These are phyloP conservation scores for Bugulina stolonifera DNA, from an alignment of 2,888 invertebrate species.

Conservation along the genomic window DNA sequence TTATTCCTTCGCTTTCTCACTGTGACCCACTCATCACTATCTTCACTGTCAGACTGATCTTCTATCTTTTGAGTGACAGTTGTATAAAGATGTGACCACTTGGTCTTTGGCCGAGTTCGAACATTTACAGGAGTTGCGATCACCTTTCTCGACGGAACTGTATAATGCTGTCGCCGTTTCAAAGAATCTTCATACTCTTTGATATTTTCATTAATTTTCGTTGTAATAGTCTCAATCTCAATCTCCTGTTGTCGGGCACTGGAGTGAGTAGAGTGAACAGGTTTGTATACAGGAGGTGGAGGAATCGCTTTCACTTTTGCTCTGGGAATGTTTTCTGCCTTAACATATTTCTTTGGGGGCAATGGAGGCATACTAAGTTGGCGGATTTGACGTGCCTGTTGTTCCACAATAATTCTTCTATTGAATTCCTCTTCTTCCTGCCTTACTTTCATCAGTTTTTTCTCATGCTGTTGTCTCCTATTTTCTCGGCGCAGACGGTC, in stretches of 20 bases:
- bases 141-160: constrained; percentile 11
- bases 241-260: neutral
- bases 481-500: constrained; percentile 14
- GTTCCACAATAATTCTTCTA: neutral
- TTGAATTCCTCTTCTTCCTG: neutral
- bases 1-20: constrained; percentile 22
- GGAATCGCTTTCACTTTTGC: neutral
- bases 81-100: constrained; percentile 22
- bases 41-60: neutral
- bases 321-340: constrained; percentile 22
- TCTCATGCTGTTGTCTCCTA: neutral
- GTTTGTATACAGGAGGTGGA: neutral
- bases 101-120: neutral
- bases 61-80: constrained; percentile 3
- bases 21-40: constrained; percentile 1
- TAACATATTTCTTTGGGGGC: neutral
- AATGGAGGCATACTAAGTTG: constrained; percentile 12
- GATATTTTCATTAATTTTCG: constrained; percentile 12
- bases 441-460: neutral
- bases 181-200: constrained; percentile 20
- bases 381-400: neutral
- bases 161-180: constrained; percentile 10
- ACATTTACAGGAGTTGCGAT: neutral
- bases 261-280: neutral
- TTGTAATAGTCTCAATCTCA: constrained; percentile 15